phyloP scores from a whole-genome alignment of 1,140 invertebrate genomes.

The Ips typographus region DNA sequence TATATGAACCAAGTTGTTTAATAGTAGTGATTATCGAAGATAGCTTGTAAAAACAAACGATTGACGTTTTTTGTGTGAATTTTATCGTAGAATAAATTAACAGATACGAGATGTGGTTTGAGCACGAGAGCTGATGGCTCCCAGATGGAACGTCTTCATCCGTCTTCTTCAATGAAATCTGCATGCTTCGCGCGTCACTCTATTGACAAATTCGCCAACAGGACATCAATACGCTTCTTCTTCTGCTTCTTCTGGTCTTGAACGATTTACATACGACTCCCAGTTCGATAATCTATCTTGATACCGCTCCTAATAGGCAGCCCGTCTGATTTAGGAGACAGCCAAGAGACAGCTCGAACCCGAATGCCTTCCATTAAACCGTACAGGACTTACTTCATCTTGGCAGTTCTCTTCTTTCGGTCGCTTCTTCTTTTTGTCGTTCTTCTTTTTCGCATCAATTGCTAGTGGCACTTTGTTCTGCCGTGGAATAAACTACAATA shows the following conservation, averaged over 20 bases:
- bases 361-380: constrained; percentile 26
- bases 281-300: constrained; percentile 36
- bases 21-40: too few species aligned
- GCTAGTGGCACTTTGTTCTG: constrained; percentile 36
- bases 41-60: too few species aligned
- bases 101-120: too few species aligned
- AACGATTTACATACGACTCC: constrained; percentile 33
- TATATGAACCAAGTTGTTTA: too few species aligned
- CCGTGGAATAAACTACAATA: constrained; percentile 36
- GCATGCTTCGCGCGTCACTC: constrained; percentile 28
- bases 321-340: constrained; percentile 35
- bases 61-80: too few species aligned
- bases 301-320: constrained; percentile 37
- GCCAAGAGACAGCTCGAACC: constrained; percentile 26
- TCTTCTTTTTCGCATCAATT: constrained; percentile 30
- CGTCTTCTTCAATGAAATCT: constrained; percentile 20
- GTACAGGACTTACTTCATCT: constrained; percentile 35
- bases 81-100: too few species aligned
- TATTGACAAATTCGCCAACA: constrained; percentile 36
- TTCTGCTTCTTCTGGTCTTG: constrained; percentile 14
- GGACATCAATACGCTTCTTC: constrained; percentile 31
- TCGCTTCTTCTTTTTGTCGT: constrained; percentile 21
- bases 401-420: constrained; percentile 26
- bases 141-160: constrained; percentile 5
- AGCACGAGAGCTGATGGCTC: too few species aligned